A percentile compares a stretch with the other conserved stretches of the same genome.
Conservation (phyloP, 2,113 vertebrate genomes). For the Colinus virginianus region DNA sequence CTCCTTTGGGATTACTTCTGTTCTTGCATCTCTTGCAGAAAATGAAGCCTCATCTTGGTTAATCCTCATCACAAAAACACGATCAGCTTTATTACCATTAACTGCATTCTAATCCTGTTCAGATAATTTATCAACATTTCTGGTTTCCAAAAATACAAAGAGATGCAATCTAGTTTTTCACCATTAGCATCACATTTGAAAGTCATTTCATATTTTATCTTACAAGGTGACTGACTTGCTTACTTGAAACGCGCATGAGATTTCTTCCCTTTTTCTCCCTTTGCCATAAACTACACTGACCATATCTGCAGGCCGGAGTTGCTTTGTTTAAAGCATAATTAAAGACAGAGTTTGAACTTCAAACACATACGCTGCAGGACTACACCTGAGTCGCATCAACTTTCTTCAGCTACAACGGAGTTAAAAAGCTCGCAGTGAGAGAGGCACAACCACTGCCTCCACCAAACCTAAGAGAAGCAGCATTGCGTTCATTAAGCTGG, state of each 20-base stretch:
- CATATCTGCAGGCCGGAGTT: rapidly evolving
- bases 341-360: neutral
- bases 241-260: neutral
- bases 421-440: neutral
- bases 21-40: neutral
- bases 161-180: neutral
- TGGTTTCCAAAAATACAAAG: neutral
- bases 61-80: neutral
- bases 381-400: neutral
- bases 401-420: neutral
- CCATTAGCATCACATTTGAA: neutral
- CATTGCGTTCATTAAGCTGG: slow-evolving; percentile 69
- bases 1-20: neutral
- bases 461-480: slow-evolving; percentile 55
- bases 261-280: neutral
- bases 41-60: slow-evolving; percentile 16
- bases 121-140: slow-evolving; percentile 36
- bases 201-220: neutral
- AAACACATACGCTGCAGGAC: neutral
- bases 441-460: neutral
- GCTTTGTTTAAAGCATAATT: neutral
- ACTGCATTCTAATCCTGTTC: slow-evolving; percentile 15
- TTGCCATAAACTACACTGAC: neutral
- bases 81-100: slow-evolving; percentile 10
- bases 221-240: neutral